Conservation (phyloP, 2,113 vertebrate genomes). For the Vombatus ursinus region DNA sequence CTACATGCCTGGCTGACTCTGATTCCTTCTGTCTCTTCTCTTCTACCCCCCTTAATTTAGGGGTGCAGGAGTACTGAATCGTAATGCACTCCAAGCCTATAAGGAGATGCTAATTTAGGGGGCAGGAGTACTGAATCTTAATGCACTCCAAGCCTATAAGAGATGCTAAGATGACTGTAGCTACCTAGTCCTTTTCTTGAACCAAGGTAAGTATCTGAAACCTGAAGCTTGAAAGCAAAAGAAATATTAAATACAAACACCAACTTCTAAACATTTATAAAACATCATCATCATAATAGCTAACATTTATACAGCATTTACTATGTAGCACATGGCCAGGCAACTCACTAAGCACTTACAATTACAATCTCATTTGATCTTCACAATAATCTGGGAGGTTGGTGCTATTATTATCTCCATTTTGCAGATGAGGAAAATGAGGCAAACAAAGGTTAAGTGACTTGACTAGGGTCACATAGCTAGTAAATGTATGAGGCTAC, state of each 20-base stretch:
- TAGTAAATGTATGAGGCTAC: neutral
- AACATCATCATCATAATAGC: neutral
- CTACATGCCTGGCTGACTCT: neutral
- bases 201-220: neutral
- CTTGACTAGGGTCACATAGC: neutral
- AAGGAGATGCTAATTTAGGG: neutral
- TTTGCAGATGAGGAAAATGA: neutral
- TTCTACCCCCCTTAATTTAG: neutral
- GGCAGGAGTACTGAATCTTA: neutral
- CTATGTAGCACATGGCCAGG: neutral
- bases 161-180: neutral
- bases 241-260: neutral
- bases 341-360: neutral
- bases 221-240: neutral
- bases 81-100: neutral
- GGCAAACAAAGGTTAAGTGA: neutral
- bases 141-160: neutral
- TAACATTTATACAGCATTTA: neutral
- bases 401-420: neutral
- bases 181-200: neutral
- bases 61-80: neutral
- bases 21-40: neutral
- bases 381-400: neutral
- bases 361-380: neutral
- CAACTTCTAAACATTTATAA: neutral